phyloP scores from a whole-genome alignment of 2,797 vertebrate genomes.

The Garrulus glandarius region DNA sequence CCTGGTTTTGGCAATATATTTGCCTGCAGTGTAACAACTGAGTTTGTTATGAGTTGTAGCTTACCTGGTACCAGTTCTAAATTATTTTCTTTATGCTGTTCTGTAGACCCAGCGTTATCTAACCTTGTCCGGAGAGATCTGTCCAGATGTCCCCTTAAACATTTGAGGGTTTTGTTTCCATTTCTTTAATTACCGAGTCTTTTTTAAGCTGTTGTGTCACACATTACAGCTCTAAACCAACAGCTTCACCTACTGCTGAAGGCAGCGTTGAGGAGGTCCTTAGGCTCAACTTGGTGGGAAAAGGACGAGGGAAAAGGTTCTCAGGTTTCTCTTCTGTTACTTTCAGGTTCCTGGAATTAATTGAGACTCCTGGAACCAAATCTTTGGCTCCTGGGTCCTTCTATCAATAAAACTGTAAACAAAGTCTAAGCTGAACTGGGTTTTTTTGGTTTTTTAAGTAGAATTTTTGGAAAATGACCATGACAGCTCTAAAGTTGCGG shows the following conservation, averaged over 20 bases:
- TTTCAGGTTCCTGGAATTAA: constrained; percentile 30
- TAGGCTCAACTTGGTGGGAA: fast-evolving
- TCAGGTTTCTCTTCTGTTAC: neutral
- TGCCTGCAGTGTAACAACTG: neutral
- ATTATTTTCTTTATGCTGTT: neutral
- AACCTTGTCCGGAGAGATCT: neutral
- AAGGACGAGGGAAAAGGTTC: neutral
- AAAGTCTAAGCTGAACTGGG: neutral
- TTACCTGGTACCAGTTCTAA: neutral
- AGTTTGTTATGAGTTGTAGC: neutral
- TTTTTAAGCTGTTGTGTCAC: neutral
- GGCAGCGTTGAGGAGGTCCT: fast-evolving
- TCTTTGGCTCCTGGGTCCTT: neutral
- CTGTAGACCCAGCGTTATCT: neutral
- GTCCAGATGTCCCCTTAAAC: neutral
- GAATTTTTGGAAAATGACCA: neutral
- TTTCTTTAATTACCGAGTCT: neutral
- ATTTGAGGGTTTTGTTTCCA: neutral
- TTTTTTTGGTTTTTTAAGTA: neutral
- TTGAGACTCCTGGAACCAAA: neutral
- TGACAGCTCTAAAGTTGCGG: neutral
- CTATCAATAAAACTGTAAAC: constrained; percentile 23
- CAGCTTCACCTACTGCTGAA: neutral
- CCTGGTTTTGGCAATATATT: fast-evolving
- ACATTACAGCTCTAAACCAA: neutral